These are phyloP conservation scores for Archips crataeganus DNA, from an alignment of 2,888 invertebrate species.

Conservation along the genomic window DNA sequence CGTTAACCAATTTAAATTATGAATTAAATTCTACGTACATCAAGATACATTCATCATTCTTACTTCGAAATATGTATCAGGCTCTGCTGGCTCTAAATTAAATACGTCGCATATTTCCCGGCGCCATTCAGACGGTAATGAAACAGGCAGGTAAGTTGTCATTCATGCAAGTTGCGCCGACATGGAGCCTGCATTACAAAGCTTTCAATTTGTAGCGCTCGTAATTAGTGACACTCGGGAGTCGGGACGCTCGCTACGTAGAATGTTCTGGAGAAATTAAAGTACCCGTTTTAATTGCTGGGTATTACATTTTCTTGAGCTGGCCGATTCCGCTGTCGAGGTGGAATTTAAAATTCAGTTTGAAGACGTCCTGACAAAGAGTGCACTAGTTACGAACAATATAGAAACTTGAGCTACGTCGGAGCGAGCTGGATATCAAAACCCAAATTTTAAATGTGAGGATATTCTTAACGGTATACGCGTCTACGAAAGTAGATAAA, in stretches of 20 bases:
- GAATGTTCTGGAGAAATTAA: constrained; percentile 28
- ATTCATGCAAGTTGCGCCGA: constrained; percentile 43
- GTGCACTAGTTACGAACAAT: constrained; percentile 25
- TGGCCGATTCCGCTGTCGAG: constrained; percentile 33
- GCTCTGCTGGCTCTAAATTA: constrained; percentile 18
- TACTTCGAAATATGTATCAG: constrained; percentile 6
- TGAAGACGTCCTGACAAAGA: constrained; percentile 30
- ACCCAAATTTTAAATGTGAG: not conserved
- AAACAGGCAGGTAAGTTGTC: constrained; percentile 50
- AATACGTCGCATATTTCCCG: constrained; percentile 30
- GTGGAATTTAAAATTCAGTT: constrained; percentile 38
- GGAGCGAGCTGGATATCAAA: not conserved
- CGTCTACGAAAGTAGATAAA: too few relatives aligned
- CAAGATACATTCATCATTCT: not conserved
- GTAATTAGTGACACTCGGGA: constrained; percentile 62
- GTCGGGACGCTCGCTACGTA: constrained; percentile 11
- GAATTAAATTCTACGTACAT: too few relatives aligned
- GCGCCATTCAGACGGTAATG: constrained; percentile 29
- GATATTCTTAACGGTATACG: too few relatives aligned
- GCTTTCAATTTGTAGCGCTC: constrained; percentile 67
- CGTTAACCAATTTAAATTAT: too few relatives aligned
- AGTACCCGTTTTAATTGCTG: constrained; percentile 38
- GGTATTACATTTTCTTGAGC: constrained; percentile 39
- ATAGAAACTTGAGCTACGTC: constrained; percentile 3
- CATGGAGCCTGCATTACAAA: constrained; percentile 62